Evolutionary conservation across 2,797 vertebrate species (phyloP).

Genomic region (Bovichtus variegatus): DNA sequence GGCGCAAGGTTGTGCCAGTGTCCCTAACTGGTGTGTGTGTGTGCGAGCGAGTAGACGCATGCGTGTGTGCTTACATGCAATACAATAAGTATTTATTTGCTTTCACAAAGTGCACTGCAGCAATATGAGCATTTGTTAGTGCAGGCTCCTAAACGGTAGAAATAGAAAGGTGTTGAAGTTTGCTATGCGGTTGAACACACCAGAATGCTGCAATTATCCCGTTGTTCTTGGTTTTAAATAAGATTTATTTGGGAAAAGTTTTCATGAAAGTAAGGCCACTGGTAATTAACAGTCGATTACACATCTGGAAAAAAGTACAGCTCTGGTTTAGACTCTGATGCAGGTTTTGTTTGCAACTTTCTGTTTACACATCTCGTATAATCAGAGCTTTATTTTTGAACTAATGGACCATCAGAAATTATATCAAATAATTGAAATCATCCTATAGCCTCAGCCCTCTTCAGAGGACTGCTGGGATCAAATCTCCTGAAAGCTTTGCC

Average conservation of each 20-base stretch:
- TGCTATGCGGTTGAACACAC: conserved; percentile 46
- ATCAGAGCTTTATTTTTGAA: conserved; percentile 81
- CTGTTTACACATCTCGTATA: conserved; percentile 77
- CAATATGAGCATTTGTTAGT: conserved; percentile 48
- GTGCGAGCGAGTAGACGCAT: neutral
- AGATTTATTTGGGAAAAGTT: conserved; percentile 54
- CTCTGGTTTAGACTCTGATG: conserved; percentile 43
- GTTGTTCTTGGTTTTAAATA: conserved; percentile 42
- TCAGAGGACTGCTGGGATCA: conserved; percentile 39
- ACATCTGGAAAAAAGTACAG: conserved; percentile 73
- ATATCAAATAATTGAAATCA: conserved; percentile 81
- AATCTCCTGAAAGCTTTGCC: conserved; percentile 53
- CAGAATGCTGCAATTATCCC: conserved; percentile 40
- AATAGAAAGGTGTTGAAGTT: conserved; percentile 66
- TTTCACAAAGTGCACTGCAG: conserved; percentile 39
- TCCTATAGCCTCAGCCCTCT: conserved; percentile 64
- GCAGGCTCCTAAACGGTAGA: conserved; percentile 52
- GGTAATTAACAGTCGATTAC: conserved; percentile 68
- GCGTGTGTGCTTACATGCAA: conserved; percentile 26
- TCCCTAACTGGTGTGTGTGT: conserved; percentile 51
- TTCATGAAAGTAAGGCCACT: conserved; percentile 53
- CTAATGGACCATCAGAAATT: conserved; percentile 86
- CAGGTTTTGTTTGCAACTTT: conserved; percentile 68
- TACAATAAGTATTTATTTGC: conserved; percentile 48
- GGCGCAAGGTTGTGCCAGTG: conserved; percentile 83